Evolutionary conservation across 30 jellyfish, hydroid and myxozoan genomes (phyloP), one percentile per base, ranked within the genome.

Genomic region (Turritopsis rubra): DNA sequence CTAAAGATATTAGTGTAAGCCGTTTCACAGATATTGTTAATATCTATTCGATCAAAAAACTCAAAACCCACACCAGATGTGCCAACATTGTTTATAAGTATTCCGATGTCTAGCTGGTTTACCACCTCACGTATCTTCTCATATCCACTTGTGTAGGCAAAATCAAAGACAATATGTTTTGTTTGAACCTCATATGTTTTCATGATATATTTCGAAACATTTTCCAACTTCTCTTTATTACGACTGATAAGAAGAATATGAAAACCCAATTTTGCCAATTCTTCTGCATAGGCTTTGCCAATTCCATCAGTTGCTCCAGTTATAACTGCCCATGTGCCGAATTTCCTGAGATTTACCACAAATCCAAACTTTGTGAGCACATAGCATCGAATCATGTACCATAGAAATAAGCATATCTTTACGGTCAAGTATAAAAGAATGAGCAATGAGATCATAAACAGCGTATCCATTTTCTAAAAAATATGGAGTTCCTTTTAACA

Each of bases 241-340:
- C 90, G 74, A 54, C 90, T 83, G 41, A 83, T 73, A 21, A 83
- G 60, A 31, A 83, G 88, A 26, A 83, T 31, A 83, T 83, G 22
- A 79, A 83, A 80, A 24, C 90, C 88, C 9, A 31, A 52, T 1
- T 72, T 54, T 20, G 90, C 90, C 16, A 83, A 68, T 54, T 83
- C 88, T 19, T 52, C 1, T 24, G 90, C 88, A 72, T 83, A 83
- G 16, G 52, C 30, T 66, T 83, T 83, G 18, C 90, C 90, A 74
- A 83, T 83, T 18, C 90, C 90, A 83, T 83, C 90, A 29, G 90
- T 83, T 19, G 88, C 77, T n/a, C 90, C 90, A 1, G 90, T 83
- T 23, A 83, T 88, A 29, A 83, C 88, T 21, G 90, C 90, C 90
- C 90, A 83, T 72, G 27, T 21, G 29, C 90, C 90, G 52, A 29